Conservation (phyloP, 92 coral and sea anemone species). For the Chrysogorgia sp. region DNA sequence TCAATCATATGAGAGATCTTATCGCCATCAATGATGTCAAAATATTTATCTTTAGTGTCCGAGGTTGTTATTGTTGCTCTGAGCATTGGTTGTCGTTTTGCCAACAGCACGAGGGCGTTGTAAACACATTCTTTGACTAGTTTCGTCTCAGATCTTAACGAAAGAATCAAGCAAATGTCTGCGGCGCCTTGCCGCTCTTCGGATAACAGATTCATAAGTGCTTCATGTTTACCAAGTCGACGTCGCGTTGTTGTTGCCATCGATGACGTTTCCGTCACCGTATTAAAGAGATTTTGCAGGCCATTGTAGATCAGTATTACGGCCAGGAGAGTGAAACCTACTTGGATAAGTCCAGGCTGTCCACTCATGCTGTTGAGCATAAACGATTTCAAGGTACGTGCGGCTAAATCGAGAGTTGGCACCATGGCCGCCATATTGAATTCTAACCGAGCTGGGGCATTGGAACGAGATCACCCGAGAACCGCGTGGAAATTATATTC, state of each 20-base stretch:
- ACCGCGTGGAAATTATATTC: too few species aligned
- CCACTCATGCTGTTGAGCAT: too few species aligned
- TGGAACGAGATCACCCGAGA: too few species aligned
- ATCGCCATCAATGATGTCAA: background rate
- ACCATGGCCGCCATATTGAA: too few species aligned
- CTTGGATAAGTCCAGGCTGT: too few species aligned
- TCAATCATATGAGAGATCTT: background rate
- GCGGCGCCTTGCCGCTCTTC: background rate
- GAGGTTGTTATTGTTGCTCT: slow-evolving; percentile 3
- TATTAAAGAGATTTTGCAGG: too few species aligned
- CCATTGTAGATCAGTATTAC: too few species aligned
- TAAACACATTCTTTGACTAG: background rate
- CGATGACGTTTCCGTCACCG: too few species aligned
- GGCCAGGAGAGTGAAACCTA: too few species aligned
- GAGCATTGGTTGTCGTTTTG: slow-evolving; percentile 31
- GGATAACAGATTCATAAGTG: background rate
- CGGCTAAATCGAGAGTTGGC: too few species aligned
- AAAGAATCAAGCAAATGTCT: background rate
- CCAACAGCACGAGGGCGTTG: slow-evolving; percentile 20
- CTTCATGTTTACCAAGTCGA: slow-evolving; percentile 15
- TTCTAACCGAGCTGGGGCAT: too few species aligned
- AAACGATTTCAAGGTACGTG: too few species aligned
- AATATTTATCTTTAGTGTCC: slow-evolving; percentile 4
- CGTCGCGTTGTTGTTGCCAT: slow-evolving; percentile 1
- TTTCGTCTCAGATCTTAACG: background rate